Base-by-base conservation (phyloP, 2,113 vertebrate genomes). In the Oostethus manadensis region DNA sequence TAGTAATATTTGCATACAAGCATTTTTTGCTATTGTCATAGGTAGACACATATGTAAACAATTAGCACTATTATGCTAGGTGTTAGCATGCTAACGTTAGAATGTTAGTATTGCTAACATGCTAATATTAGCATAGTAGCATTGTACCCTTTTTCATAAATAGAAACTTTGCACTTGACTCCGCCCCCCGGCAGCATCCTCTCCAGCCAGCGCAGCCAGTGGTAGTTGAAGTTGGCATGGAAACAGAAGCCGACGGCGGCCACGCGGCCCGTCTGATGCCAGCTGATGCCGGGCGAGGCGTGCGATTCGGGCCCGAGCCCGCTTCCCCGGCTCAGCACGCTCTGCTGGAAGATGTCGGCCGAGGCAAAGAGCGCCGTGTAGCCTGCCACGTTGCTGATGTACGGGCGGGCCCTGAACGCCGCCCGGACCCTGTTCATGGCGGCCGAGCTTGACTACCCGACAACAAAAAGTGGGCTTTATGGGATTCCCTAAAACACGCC, bases 221-320 rank as follows among this genome's bases (percentile, higher is more conserved):
- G 77, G 68, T 91, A 92, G 73, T 93, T 93, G 76, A 93, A 91
- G 83, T 82, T 93, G 72, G 91, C 73, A 62, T 92, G 91, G 74
- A 91, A 92, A 68, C 85, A 89, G 45, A 93, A 88, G 11, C 90
- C 90, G 1, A 93, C 84, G 15, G 91, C 73, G 0, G 88, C 90
- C 54, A 92, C 89, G 0, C 80, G 86, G 9, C 85, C 87, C 0
- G 87, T 92, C 76, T 92, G 90, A 45, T 68, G 14, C 88, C 68
- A 88, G 50, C 91, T n/a, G 13, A 90, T 66, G 21, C 44, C 59
- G 20, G 23, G 42, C 5, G 53, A 22, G 9, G 45, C 75, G 50
- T 73, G 73, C 0, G 64, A 44, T 16, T 22, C 20, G 47, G 29
- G 29, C 29, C 5, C 29, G 29, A 33, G 5, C 29, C 5, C 29